Percentiles rank a stretch among this genome's conserved stretches.
These are phyloP conservation scores for Acanthopleura granulata DNA, from an alignment of 2,888 invertebrate species.

Conservation along the genomic window DNA sequence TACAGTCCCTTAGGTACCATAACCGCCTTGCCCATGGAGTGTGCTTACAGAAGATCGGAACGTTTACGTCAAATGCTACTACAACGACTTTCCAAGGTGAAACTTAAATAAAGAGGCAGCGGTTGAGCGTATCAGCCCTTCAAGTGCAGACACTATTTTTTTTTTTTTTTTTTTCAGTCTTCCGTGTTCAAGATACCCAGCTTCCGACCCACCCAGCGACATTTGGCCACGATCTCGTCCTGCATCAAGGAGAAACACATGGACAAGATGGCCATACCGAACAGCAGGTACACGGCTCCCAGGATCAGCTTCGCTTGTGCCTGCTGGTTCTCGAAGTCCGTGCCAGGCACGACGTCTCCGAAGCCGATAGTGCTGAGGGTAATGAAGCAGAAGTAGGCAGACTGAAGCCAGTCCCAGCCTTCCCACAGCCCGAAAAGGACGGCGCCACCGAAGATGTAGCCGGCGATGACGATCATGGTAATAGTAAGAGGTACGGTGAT, in stretches of 20 bases:
- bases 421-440: conserved; percentile 68
- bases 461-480: conserved; percentile 66
- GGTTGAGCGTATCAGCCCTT: no score
- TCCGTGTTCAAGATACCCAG: conserved; percentile 62
- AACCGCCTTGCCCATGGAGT: no score
- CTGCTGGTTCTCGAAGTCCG: conserved; percentile 57
- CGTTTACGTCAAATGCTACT: no score
- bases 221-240: conserved; percentile 68
- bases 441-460: conserved; percentile 67
- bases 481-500: conserved; percentile 68
- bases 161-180: neutral
- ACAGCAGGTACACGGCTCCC: conserved; percentile 64
- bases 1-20: no score
- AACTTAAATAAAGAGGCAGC: no score
- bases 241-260: conserved; percentile 70
- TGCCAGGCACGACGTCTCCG: conserved; percentile 65
- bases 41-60: no score
- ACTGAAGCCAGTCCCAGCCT: conserved; percentile 64
- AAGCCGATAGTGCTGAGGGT: conserved; percentile 69
- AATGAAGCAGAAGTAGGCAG: conserved; percentile 69
- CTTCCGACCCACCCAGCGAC: conserved; percentile 66
- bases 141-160: neutral
- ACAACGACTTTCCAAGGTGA: no score
- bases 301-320: conserved; percentile 63
- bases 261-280: conserved; percentile 70